Base-by-base conservation (phyloP, 2,113 vertebrate species). In the Oceanites oceanicus region DNA sequence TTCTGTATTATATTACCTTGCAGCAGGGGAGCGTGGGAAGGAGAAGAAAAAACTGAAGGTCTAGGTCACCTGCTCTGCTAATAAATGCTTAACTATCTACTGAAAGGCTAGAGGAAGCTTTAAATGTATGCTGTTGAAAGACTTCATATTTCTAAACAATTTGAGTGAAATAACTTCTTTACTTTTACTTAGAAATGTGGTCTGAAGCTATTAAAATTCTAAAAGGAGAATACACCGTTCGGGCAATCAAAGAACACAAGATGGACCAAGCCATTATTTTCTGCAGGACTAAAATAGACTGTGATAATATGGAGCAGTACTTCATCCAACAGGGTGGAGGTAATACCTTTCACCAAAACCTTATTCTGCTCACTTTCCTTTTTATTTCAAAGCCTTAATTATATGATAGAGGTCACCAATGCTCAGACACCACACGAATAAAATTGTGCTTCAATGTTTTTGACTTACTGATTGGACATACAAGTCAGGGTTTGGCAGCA, bases 241-340 rank as follows among this genome's bases (percentile, higher is more conserved):
- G 98, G 7, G 99, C 99, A 71, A 99, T 99, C 92, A 99, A 99
- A 95, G 99, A 99, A 55, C 99, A 99, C 97, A 99, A 99, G 97
- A 99, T 99, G 99, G 99, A 99, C 95, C 99, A 99, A 98, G 99
- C 99, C 62, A 99, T 99, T 93, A 95, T 99, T 94, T 99, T 99
- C 98, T 99, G 99, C 94, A 98, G 99, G 90, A 99, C 99, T 86
- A 99, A 99, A 98, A 99, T 99, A 21, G 99, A 99, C 97, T 99
- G 99, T 82, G 99, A 99, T 97, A 99, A 99, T 96, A 97, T 99
- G 99, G 99, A 99, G 90, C 99, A 99, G 78, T 98, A 99, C 95
- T 99, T 99, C n/a, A 98, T 99, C 78, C 99, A 99, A 19, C 99
- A 99, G 86, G 99, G 99, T 9, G 99, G 99, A 98, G 99, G 99